Percentiles rank a stretch among this genome's conserved stretches.
phyloP scores from a whole-genome alignment of 2,888 invertebrate genomes.

The Griposia aprilina region DNA sequence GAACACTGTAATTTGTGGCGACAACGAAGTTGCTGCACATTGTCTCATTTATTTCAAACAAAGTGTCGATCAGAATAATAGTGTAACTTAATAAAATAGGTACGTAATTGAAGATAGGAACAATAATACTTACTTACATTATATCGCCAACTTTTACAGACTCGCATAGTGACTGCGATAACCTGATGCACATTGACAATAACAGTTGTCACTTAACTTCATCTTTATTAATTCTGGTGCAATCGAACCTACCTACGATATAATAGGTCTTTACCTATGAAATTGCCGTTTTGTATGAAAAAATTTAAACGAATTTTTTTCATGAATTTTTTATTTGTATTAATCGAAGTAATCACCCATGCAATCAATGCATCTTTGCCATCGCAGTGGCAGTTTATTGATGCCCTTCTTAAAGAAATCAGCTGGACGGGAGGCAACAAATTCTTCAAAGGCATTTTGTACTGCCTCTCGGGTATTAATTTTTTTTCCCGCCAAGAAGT shows the following conservation, averaged over 20 bases:
- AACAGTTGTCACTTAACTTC: conserved; percentile 12
- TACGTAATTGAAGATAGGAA: background rate
- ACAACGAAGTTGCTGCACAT: background rate
- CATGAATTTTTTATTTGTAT: too few relatives aligned
- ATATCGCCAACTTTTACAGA: conserved; percentile 5
- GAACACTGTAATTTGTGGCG: background rate
- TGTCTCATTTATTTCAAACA: background rate
- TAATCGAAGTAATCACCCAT: too few relatives aligned
- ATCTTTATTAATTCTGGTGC: conserved; percentile 1
- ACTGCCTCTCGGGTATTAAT: too few relatives aligned
- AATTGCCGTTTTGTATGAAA: too few relatives aligned
- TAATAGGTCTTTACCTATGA: too few relatives aligned
- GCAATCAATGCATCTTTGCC: too few relatives aligned
- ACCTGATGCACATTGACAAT: conserved; percentile 21
- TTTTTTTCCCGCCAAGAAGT: too few relatives aligned
- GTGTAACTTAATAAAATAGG: background rate
- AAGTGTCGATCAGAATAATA: background rate
- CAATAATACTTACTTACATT: background rate
- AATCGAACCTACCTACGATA: background rate
- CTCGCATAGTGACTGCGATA: conserved; percentile 28
- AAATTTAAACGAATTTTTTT: too few relatives aligned
- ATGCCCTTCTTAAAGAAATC: too few relatives aligned
- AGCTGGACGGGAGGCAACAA: too few relatives aligned
- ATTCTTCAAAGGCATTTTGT: too few relatives aligned
- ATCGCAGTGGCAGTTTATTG: too few relatives aligned